These are phyloP conservation scores for Scalopus aquaticus DNA, from an alignment of 2,113 vertebrate genomes.

Conservation along the genomic window DNA sequence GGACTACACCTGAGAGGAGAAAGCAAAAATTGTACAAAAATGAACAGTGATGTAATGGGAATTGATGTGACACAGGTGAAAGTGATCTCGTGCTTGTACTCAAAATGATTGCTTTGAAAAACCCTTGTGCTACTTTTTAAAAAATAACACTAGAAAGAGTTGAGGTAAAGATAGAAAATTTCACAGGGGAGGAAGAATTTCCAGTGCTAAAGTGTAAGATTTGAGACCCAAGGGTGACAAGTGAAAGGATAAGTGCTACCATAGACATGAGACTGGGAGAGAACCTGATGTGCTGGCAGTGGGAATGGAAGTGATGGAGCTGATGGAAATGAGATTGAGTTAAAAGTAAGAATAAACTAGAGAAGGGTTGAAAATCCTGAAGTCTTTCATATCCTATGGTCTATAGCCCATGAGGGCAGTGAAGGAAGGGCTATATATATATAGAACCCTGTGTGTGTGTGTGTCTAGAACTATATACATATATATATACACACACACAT, in stretches of 20 bases:
- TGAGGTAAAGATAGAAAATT: background rate
- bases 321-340: background rate
- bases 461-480: no score
- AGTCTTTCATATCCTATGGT: background rate
- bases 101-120: background rate
- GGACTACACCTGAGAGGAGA: no score
- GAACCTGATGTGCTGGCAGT: background rate
- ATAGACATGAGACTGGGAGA: background rate
- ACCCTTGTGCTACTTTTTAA: background rate
- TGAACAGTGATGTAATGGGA: background rate
- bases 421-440: no score
- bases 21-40: no score
- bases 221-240: background rate
- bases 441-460: no score
- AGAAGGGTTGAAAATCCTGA: background rate
- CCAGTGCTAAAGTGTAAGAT: background rate
- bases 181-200: background rate
- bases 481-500: no score
- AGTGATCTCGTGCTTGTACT: background rate
- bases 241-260: background rate
- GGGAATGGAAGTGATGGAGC: background rate
- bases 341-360: background rate
- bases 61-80: background rate
- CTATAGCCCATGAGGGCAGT: background rate
- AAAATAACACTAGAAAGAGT: background rate